phyloP scores from a whole-genome alignment of 2,113 vertebrate genomes.

The Pelvicachromis taeniatus region DNA sequence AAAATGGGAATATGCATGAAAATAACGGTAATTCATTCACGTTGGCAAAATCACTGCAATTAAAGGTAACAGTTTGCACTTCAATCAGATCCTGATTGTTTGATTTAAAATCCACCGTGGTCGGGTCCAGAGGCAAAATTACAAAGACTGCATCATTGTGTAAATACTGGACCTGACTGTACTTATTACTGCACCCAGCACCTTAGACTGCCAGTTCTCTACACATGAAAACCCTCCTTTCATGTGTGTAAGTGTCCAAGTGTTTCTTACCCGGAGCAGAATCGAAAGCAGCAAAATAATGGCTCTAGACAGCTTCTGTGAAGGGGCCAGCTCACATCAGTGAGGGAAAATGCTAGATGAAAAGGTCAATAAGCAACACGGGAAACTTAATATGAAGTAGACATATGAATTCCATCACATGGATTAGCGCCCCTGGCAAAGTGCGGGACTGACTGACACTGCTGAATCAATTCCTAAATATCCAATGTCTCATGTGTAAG shows the following conservation, averaged over 20 bases:
- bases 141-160: neutral
- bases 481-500: slow-evolving; percentile 43
- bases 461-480: slow-evolving; percentile 73
- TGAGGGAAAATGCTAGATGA: slow-evolving; percentile 61
- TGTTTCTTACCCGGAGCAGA: slow-evolving; percentile 51
- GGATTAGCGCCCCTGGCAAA: slow-evolving; percentile 70
- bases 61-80: neutral
- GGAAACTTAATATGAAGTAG: slow-evolving; percentile 74
- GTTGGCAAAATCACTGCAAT: neutral
- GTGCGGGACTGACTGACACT: slow-evolving; percentile 57
- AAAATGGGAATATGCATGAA: neutral
- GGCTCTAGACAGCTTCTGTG: slow-evolving; percentile 48
- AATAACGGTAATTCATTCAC: neutral
- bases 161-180: neutral
- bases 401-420: slow-evolving; percentile 72
- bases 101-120: neutral
- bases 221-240: neutral
- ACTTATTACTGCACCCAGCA: neutral
- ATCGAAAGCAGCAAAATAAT: slow-evolving; percentile 52
- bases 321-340: slow-evolving; percentile 52
- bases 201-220: neutral
- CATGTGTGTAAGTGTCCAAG: slow-evolving; percentile 21
- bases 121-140: neutral
- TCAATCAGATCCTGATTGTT: neutral
- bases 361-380: slow-evolving; percentile 75